Evolutionary conservation across 30 jellyfish, hydroid and myxozoan genomes (phyloP), one percentile per base, ranked within the genome.

Genomic region (Cassiopea xamachana): DNA sequence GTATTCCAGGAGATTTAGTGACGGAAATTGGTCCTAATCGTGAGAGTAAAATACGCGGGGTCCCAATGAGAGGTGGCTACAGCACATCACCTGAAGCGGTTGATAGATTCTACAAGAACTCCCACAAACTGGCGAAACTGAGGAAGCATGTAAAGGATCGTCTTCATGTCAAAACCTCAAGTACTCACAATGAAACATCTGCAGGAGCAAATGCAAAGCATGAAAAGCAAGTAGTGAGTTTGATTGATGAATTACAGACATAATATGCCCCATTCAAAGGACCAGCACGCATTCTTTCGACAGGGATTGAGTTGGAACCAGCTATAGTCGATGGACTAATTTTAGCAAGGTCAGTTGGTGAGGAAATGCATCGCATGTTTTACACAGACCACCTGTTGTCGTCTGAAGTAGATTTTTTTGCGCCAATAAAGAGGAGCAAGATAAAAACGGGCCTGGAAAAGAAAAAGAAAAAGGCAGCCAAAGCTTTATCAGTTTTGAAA

Each of bases 301-400:
- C 91, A 83, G 91, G 83, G 91, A 83, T 83, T 64, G 91, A 83
- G 83, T 16, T 83, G 70, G 83, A 83, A 46, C 91, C 85, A 83
- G 76, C 91, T 17, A 71, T 83, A 83, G 91, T 83, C 55, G 71
- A 83, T n/a, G 91, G 83, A 69, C 85, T 83, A 83, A 83, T 83
- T 71, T 74, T 86, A 83, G 91, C 91, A 83, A 83, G 91, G 91
- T 83, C 91, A 64, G 91, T 83, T 83, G 91, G 91, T 83, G 83
- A 68, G 67, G 83, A 83, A 83, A 83, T 67, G 91, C 91, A 83
- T 83, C 85, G 73, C 91, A 83, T 81, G 90, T 81, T 55, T 55
- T 55, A 55, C 64, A 55, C 64, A 55, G 64, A 55, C 64, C 64
- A 0, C 64, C 64, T 55, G 50, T 83, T 83, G 91, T 67, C 91